Evolutionary conservation across 2,888 invertebrate species (phyloP).

Genomic region (Athalia circularis): DNA sequence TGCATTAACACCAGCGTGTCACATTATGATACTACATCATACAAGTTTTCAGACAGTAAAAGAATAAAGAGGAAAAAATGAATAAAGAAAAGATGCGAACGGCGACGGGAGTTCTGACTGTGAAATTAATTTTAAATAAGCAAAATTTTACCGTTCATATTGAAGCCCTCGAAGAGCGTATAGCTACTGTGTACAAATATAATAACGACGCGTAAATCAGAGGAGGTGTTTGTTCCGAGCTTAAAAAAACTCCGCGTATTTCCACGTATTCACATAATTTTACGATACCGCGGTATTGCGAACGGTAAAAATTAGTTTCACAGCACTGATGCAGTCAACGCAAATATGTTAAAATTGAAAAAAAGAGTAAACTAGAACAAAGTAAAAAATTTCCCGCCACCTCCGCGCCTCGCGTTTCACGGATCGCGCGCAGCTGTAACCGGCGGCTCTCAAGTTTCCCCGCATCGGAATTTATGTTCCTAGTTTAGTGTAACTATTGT

Average conservation of each 20-base stretch:
- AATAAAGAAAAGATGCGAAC: background rate
- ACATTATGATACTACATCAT: no score
- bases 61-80: background rate
- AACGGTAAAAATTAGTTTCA: slow-evolving; percentile 31
- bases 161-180: background rate
- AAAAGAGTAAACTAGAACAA: no score
- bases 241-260: no score
- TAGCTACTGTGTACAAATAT: background rate
- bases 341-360: no score
- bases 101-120: background rate
- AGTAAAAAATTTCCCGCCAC: no score
- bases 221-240: no score
- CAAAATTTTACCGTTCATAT: background rate
- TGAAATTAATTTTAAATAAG: slow-evolving; percentile 30
- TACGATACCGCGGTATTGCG: background rate
- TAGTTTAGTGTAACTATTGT: slow-evolving; percentile 54
- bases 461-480: slow-evolving; percentile 53
- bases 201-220: background rate
- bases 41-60: no score
- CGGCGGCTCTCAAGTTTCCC: slow-evolving; percentile 22
- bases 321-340: background rate
- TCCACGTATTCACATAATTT: background rate
- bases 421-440: no score
- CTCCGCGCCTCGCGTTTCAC: no score
- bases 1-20: no score